A percentile compares a stretch with the other conserved stretches of the same genome.
Evolutionary conservation across 1,140 invertebrate genomes (phyloP).

Genomic region (Patella vulgata): DNA sequence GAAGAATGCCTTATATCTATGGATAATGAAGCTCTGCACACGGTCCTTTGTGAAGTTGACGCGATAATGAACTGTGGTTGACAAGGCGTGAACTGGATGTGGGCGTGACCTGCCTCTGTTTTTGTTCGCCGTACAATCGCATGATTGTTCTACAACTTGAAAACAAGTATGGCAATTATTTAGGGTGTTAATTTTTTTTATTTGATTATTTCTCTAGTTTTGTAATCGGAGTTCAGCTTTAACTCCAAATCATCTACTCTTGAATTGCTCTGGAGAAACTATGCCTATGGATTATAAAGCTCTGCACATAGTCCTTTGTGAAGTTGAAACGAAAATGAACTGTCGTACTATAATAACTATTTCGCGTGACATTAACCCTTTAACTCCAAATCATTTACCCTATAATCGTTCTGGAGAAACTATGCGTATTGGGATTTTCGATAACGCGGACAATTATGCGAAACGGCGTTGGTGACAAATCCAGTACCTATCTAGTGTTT

Average conservation of each 20-base stretch:
- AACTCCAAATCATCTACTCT: slow-evolving; percentile 38
- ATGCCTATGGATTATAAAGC: slow-evolving; percentile 21
- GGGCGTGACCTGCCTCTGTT: slow-evolving; percentile 14
- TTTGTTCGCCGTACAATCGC: slow-evolving; percentile 25
- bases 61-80: slow-evolving; percentile 16
- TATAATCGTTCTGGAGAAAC: slow-evolving; percentile 12
- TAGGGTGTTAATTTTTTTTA: too few relatives aligned
- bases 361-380: slow-evolving; percentile 19
- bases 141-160: too few relatives aligned
- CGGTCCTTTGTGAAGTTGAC: too few relatives aligned
- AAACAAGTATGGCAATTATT: too few relatives aligned
- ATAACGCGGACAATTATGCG: slow-evolving; percentile 27
- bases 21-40: slow-evolving; percentile 12
- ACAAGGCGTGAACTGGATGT: too few relatives aligned
- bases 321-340: too few relatives aligned
- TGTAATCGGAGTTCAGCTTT: too few relatives aligned
- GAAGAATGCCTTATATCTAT: not conserved
- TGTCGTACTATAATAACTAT: slow-evolving; percentile 21
- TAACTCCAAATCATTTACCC: slow-evolving; percentile 40
- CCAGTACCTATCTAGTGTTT: slow-evolving; percentile 40
- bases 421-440: slow-evolving; percentile 23
- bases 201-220: too few relatives aligned
- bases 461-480: slow-evolving; percentile 37
- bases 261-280: slow-evolving; percentile 12
- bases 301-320: slow-evolving; percentile 9